Conservation (phyloP, 2,888 invertebrate genomes). For the Lycaena phlaeas region DNA sequence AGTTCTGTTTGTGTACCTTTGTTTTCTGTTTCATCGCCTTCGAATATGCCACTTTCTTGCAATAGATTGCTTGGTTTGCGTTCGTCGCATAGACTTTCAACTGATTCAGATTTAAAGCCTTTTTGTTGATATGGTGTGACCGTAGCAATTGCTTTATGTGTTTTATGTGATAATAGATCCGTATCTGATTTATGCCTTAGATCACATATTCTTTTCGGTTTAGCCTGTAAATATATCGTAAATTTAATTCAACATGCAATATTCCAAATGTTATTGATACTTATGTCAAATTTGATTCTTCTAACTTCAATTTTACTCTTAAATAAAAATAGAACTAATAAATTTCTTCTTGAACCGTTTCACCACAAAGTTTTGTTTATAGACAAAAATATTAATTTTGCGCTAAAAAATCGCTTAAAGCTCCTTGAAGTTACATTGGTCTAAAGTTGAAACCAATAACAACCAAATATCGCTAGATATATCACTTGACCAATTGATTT, state of each 20-base stretch:
- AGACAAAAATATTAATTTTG: not conserved
- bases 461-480: too few relatives aligned
- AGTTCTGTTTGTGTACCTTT: constrained; percentile 72
- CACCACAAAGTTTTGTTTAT: too few relatives aligned
- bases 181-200: constrained; percentile 49
- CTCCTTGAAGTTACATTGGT: not conserved
- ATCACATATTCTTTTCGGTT: constrained; percentile 59
- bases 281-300: too few relatives aligned
- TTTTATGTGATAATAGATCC: constrained; percentile 54
- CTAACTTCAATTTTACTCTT: too few relatives aligned
- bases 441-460: too few relatives aligned
- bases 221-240: constrained; percentile 37
- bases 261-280: not conserved
- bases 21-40: constrained; percentile 67
- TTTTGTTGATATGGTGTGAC: constrained; percentile 75
- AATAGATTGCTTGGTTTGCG: constrained; percentile 71
- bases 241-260: not conserved
- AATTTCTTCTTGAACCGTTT: too few relatives aligned
- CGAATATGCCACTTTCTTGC: constrained; percentile 84
- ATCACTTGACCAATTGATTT: too few relatives aligned
- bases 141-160: constrained; percentile 75
- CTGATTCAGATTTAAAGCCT: constrained; percentile 60
- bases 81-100: constrained; percentile 62
- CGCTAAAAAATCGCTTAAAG: too few relatives aligned
- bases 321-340: too few relatives aligned